phyloP scores from a whole-genome alignment of 2,113 vertebrate species.

The Grantiella picta region DNA sequence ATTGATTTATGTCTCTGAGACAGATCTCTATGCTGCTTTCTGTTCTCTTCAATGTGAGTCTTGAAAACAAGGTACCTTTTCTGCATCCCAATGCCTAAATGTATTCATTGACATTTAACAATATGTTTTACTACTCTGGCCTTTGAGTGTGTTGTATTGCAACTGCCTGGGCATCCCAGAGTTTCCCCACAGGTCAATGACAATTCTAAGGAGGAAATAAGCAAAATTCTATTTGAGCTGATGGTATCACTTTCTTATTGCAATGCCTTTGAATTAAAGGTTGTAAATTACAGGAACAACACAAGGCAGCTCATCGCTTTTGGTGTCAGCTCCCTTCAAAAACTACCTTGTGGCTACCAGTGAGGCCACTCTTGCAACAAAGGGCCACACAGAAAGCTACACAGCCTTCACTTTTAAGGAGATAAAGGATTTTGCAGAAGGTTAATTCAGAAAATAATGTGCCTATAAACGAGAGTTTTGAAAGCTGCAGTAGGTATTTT shows the following conservation, averaged over 20 bases:
- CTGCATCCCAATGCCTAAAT: constrained; percentile 47
- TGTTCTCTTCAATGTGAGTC: not conserved
- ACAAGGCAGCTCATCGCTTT: not conserved
- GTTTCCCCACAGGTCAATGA: constrained; percentile 9
- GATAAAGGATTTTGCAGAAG: not conserved
- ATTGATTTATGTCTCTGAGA: constrained; percentile 42
- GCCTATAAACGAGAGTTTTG: not conserved
- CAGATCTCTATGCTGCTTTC: not conserved
- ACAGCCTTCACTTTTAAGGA: rapidly evolving
- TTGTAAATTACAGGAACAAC: not conserved
- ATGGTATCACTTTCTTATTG: not conserved
- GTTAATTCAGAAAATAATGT: not conserved
- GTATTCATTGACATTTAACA: constrained; percentile 66
- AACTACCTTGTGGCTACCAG: not conserved
- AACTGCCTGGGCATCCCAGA: not conserved
- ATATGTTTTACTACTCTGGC: constrained; percentile 50
- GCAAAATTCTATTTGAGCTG: constrained; percentile 5
- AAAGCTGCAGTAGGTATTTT: not conserved
- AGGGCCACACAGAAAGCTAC: not conserved
- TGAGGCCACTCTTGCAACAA: not conserved
- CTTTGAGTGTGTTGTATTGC: constrained; percentile 34
- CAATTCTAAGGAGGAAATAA: not conserved
- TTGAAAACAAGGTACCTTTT: constrained; percentile 3
- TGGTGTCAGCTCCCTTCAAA: not conserved
- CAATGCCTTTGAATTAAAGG: not conserved